Evolutionary conservation across 2,888 invertebrate genomes (phyloP).

Genomic region (Coelinius sp.): DNA sequence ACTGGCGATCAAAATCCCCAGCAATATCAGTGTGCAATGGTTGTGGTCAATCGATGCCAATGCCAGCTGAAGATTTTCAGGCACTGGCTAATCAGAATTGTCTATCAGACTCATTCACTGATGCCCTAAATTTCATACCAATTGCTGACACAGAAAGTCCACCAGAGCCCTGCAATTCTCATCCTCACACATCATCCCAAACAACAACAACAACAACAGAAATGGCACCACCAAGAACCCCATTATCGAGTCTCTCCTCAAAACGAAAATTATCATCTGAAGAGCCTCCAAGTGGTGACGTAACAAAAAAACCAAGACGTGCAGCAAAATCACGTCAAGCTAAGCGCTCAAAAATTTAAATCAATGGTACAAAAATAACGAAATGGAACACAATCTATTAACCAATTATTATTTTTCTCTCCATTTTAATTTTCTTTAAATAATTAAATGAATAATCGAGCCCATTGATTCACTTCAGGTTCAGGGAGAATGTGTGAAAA

Average conservation of each 20-base stretch:
- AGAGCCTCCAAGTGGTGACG: slow-evolving; percentile 23
- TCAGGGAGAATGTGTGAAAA: neutral
- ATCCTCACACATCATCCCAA: slow-evolving; percentile 41
- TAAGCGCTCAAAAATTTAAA: slow-evolving; percentile 67
- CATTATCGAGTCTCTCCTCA: slow-evolving; percentile 57
- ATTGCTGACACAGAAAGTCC: slow-evolving; percentile 65
- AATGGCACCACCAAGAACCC: slow-evolving; percentile 67
- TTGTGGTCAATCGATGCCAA: slow-evolving; percentile 78
- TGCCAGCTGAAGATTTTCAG: slow-evolving; percentile 76
- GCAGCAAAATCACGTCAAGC: slow-evolving; percentile 65
- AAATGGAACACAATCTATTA: slow-evolving; percentile 14
- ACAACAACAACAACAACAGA: slow-evolving; percentile 52
- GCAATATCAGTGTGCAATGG: slow-evolving; percentile 82
- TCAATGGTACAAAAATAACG: slow-evolving; percentile 59
- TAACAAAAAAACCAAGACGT: slow-evolving; percentile 59
- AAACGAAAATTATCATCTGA: slow-evolving; percentile 63
- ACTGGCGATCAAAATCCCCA: slow-evolving; percentile 91
- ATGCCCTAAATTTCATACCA: slow-evolving; percentile 69
- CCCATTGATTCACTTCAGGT: slow-evolving; percentile 30
- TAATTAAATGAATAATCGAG: slow-evolving; percentile 10
- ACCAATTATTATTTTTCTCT: slow-evolving; percentile 9
- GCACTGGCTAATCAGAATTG: slow-evolving; percentile 76
- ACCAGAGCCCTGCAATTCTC: slow-evolving; percentile 52
- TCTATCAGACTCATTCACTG: slow-evolving; percentile 73
- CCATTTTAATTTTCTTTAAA: slow-evolving; percentile 17